phyloP scores from a whole-genome alignment of 1,140 invertebrate species.

The Limonius californicus region DNA sequence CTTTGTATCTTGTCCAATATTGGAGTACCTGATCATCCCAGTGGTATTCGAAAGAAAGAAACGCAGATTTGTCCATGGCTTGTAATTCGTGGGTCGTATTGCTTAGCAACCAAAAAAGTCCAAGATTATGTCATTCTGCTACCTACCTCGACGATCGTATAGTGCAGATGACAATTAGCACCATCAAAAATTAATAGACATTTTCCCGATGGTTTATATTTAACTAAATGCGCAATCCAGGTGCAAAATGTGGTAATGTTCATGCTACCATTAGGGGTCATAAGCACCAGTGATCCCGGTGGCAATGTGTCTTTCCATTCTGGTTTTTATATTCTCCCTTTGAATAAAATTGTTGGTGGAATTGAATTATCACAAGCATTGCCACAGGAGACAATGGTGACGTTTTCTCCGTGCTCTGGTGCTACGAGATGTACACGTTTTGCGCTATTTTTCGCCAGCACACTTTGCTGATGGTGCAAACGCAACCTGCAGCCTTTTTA shows the following conservation, averaged over 20 bases:
- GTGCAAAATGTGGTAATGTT: background rate
- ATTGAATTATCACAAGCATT: slow-evolving; percentile 8
- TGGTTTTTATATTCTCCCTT: slow-evolving; percentile 14
- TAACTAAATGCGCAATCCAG: slow-evolving; percentile 13
- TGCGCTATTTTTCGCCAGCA: slow-evolving; percentile 42
- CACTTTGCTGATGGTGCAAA: slow-evolving; percentile 42
- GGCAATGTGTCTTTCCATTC: slow-evolving; percentile 14
- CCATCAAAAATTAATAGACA: too few relatives aligned
- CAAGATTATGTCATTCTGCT: slow-evolving; percentile 1
- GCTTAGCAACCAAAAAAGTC: background rate
- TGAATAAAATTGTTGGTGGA: slow-evolving; percentile 8
- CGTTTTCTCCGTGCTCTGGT: slow-evolving; percentile 24
- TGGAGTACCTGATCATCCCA: slow-evolving; percentile 18
- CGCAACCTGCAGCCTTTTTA: slow-evolving; percentile 33
- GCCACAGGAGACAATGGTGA: slow-evolving; percentile 11
- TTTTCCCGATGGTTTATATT: too few relatives aligned
- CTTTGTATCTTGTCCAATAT: slow-evolving; percentile 3
- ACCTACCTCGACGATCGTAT: background rate
- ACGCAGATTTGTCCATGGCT: slow-evolving; percentile 11
- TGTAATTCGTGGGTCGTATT: slow-evolving; percentile 17
- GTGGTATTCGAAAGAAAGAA: background rate
- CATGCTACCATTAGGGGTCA: slow-evolving; percentile 11
- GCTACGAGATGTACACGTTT: too few relatives aligned
- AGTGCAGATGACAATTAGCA: slow-evolving; percentile 5
- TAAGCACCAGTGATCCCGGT: background rate